Evolutionary conservation across 2,797 vertebrate species (phyloP), one percentile per base, ranked within the genome.

Genomic region (Chaenodraco wilsoni): DNA sequence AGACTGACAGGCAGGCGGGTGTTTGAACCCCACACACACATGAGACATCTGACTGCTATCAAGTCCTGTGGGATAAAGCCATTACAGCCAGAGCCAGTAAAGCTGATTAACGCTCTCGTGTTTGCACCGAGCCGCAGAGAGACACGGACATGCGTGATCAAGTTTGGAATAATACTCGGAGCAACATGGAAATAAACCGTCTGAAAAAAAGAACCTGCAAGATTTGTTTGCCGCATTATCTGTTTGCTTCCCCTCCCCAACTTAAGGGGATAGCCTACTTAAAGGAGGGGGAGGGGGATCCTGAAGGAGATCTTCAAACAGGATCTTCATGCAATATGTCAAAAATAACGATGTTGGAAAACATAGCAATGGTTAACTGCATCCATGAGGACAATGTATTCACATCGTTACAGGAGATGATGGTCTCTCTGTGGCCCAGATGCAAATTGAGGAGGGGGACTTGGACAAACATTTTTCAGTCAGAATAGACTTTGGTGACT

Each of bases 61-160:
- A 71, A 10, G n/a, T 80, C 78, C 55, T 70, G 84, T 59, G 85
- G 83, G 74, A 62, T 84, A 72, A 79, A 61, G 51, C 4, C 82
- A 83, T 84, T 89, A 84, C 79, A 81, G 83, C 69, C 72, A 82
- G 81, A 90, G 86, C 78, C 76, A 69, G 85, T 63, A 91, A 93
- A 94, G 89, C 89, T 90, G 91, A 94, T 93, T 92, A 94, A 89
- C 82, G 83, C 84, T 84, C 81, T 72, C 83, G 84, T 90, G 81
- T 87, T 83, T 80, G 65, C 40, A 65, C 55, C 11, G 9, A 67
- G 68, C 72, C 67, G 40, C 48, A 72, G 70, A 76, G 14, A 60
- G 31, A 23, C 21, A 23, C 52, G 17, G 72, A 85, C 82, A 81
- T 59, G 64, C 79, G 41, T 62, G 71, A 87, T 87, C 86, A 88